A percentile compares a stretch with the other conserved stretches of the same genome.
Evolutionary conservation across 2,113 vertebrate genomes (phyloP).

Genomic region (Passer domesticus): DNA sequence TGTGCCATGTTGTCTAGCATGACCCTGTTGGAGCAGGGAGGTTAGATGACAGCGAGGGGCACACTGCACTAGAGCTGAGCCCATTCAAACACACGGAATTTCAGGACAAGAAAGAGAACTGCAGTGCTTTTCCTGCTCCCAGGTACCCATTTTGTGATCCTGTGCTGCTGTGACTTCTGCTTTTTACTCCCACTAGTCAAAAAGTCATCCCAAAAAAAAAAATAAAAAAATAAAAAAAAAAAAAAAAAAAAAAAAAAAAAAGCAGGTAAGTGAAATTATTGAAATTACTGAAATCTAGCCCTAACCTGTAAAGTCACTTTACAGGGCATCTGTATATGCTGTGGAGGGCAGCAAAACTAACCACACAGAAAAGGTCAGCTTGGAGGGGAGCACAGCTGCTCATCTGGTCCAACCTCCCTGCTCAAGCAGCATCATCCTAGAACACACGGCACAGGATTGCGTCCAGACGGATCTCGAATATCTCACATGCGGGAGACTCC

Average conservation of each 20-base stretch:
- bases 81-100: not conserved
- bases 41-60: not conserved
- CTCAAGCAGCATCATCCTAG: not conserved
- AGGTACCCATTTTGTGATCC: not conserved
- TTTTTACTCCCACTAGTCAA: not conserved
- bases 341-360: not conserved
- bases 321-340: not conserved
- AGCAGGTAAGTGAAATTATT: not conserved
- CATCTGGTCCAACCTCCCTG: not conserved
- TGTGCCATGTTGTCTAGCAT: not conserved
- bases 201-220: not conserved
- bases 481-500: not conserved
- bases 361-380: not conserved
- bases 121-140: not conserved
- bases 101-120: not conserved
- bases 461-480: fast-evolving
- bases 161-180: not conserved
- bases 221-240: no score
- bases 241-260: not conserved
- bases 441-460: not conserved
- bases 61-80: no score
- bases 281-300: not conserved
- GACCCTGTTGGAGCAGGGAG: not conserved
- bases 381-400: not conserved
- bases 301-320: not conserved